These are phyloP conservation scores for Acanthosepion esculentum DNA, from an alignment of 2,888 invertebrate species.

Conservation along the genomic window DNA sequence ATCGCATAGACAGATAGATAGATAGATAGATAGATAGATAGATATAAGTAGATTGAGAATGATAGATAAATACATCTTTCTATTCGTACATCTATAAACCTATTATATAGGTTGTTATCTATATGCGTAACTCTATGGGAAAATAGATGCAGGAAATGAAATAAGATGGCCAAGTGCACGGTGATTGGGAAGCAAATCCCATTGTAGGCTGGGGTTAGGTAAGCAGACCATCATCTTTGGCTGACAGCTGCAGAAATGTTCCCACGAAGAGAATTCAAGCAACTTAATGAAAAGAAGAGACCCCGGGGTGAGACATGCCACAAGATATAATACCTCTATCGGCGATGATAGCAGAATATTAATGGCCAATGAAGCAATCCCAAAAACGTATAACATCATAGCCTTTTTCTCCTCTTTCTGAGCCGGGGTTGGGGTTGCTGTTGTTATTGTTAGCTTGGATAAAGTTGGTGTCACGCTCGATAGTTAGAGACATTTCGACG, in stretches of 20 bases:
- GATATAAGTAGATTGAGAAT: not conserved
- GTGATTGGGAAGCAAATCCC: not conserved
- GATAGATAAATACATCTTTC: not conserved
- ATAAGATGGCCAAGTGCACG: not conserved
- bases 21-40: not conserved
- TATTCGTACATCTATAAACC: not conserved
- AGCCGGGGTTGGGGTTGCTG: too few relatives aligned
- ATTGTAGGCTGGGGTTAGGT: not conserved
- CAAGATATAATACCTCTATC: not conserved
- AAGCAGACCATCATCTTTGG: not conserved
- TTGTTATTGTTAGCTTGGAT: too few relatives aligned
- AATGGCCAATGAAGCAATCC: slow-evolving; percentile 16
- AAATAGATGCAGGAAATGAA: not conserved
- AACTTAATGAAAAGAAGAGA: slow-evolving; percentile 20
- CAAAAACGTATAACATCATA: not conserved
- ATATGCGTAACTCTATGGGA: not conserved
- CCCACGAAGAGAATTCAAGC: slow-evolving; percentile 7
- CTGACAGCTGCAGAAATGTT: slow-evolving; percentile 8
- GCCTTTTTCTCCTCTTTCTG: too few relatives aligned
- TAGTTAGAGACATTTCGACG: too few relatives aligned
- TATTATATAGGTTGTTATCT: not conserved
- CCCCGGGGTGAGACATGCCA: slow-evolving; percentile 33
- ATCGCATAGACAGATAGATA: too few relatives aligned
- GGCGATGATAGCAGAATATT: slow-evolving; percentile 33
- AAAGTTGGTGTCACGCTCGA: too few relatives aligned